Conservation (phyloP, 2,797 vertebrate species). For the Lindbergichthys nudifrons region DNA sequence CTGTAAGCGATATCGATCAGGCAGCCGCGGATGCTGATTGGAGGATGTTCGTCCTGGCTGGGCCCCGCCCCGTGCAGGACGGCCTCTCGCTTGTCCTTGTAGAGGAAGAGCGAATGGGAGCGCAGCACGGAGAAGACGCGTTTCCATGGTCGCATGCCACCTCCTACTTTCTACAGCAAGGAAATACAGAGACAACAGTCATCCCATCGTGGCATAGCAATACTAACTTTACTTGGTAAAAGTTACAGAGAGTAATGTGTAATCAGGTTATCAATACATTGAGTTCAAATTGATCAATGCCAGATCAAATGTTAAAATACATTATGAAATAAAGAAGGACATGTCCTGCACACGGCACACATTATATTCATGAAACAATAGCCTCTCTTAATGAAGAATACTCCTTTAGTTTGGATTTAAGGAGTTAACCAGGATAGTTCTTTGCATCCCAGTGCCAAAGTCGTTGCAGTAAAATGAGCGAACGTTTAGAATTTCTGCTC, state of each 20-base stretch:
- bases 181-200: not conserved
- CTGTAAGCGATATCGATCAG: constrained; percentile 98
- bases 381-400: not conserved
- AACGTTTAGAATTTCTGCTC: no score
- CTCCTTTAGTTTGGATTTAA: no score
- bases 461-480: not conserved
- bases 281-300: not conserved
- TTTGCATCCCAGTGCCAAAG: not conserved
- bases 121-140: constrained; percentile 92
- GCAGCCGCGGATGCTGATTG: constrained; percentile 94
- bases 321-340: not conserved
- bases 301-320: not conserved
- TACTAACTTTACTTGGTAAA: not conserved
- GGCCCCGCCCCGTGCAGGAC: constrained; percentile 81
- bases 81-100: constrained; percentile 96
- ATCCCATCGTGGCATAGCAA: no score
- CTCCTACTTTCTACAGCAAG: constrained; percentile 90
- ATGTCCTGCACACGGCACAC: not conserved
- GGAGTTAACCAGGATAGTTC: not conserved
- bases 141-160: constrained; percentile 95
- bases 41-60: constrained; percentile 89
- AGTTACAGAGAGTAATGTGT: not conserved
- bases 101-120: constrained; percentile 91
- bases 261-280: not conserved
- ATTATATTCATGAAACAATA: not conserved